phyloP scores from a whole-genome alignment of 1,140 invertebrate species.

The Tribolium castaneum region DNA sequence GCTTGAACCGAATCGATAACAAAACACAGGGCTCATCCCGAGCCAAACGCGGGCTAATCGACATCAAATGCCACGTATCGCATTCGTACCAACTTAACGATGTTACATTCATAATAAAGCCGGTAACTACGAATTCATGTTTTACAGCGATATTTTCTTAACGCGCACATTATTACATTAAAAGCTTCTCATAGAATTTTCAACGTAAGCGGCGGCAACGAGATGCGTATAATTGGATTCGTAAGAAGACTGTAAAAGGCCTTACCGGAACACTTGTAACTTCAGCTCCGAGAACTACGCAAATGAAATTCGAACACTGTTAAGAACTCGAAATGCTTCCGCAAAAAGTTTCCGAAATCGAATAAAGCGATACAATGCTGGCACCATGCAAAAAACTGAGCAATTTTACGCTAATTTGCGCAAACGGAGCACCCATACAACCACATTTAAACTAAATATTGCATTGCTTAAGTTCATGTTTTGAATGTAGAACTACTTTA shows the following conservation, averaged over 20 bases:
- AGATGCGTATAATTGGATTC: constrained; percentile 45
- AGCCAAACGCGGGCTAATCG: too few species aligned
- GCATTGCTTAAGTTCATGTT: too few species aligned
- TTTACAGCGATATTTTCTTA: constrained; percentile 29
- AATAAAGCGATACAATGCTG: too few species aligned
- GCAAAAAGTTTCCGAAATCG: not conserved
- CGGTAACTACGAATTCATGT: constrained; percentile 5
- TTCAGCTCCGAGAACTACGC: not conserved
- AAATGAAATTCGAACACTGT: constrained; percentile 4
- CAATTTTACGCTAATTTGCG: too few species aligned
- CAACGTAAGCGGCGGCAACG: not conserved
- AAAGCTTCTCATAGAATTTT: constrained; percentile 42
- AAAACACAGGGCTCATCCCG: not conserved
- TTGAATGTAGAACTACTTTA: too few species aligned
- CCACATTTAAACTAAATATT: too few species aligned
- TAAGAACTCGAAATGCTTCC: constrained; percentile 8
- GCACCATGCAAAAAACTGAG: too few species aligned
- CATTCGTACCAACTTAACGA: not conserved
- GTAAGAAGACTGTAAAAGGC: constrained; percentile 35
- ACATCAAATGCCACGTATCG: not conserved
- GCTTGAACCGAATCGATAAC: constrained; percentile 3
- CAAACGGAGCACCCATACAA: too few species aligned
- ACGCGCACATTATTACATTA: constrained; percentile 40
- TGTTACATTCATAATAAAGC: constrained; percentile 27
- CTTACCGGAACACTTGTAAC: constrained; percentile 32